A percentile compares a stretch with the other conserved stretches of the same genome.
Evolutionary conservation across 30 jellyfish, hydroid and myxozoan genomes (phyloP).

Genomic region (Cassiopea andromeda): DNA sequence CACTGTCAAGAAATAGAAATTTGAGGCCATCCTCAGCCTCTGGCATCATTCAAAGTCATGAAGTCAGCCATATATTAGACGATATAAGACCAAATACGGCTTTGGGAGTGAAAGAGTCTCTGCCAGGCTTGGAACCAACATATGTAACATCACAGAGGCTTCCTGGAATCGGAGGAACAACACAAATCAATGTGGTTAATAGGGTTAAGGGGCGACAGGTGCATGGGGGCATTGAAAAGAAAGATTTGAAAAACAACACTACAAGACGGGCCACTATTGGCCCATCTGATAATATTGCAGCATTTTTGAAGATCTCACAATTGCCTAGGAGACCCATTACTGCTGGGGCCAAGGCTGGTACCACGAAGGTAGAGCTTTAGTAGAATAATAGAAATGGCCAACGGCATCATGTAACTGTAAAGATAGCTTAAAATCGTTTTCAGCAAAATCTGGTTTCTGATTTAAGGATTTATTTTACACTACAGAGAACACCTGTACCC

Average conservation of each 20-base stretch:
- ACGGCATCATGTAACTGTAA: too few relatives aligned
- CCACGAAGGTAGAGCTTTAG: slow-evolving; percentile 59
- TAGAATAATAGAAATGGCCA: background rate
- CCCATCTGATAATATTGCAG: slow-evolving; percentile 74
- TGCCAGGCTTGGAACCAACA: slow-evolving; percentile 90
- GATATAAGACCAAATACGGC: slow-evolving; percentile 87
- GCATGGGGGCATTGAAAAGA: slow-evolving; percentile 89
- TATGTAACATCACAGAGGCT: slow-evolving; percentile 78
- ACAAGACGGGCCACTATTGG: slow-evolving; percentile 90
- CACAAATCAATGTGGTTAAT: slow-evolving; percentile 15
- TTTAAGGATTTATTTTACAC: too few relatives aligned
- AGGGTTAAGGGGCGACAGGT: slow-evolving; percentile 80
- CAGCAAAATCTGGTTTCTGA: too few relatives aligned
- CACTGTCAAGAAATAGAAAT: slow-evolving; percentile 31
- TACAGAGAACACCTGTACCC: too few relatives aligned
- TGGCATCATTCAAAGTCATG: slow-evolving; percentile 81
- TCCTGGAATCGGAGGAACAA: slow-evolving; percentile 46
- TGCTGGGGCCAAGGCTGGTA: slow-evolving; percentile 69
- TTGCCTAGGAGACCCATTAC: slow-evolving; percentile 74
- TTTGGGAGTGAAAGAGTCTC: slow-evolving; percentile 59
- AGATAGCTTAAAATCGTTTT: too few relatives aligned
- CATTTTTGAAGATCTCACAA: slow-evolving; percentile 32
- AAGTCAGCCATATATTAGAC: slow-evolving; percentile 80
- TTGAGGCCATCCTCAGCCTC: slow-evolving; percentile 88
- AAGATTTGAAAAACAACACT: slow-evolving; percentile 52